phyloP scores from a whole-genome alignment of 2,797 vertebrate species.

The Gadopsis bispinosus region DNA sequence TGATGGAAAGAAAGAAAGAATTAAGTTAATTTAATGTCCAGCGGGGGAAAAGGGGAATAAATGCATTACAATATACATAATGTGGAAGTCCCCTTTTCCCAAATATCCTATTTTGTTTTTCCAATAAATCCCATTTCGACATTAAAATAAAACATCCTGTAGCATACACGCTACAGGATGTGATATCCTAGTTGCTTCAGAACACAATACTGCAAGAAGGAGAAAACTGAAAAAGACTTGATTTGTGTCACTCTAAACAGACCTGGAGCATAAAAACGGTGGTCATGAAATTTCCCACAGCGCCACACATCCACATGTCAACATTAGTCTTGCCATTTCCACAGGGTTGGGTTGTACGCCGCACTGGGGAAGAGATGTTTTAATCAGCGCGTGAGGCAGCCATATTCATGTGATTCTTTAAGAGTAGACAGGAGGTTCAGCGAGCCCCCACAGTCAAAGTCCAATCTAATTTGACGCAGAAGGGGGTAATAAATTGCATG shows the following conservation, averaged over 20 bases:
- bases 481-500: slow-evolving; percentile 6
- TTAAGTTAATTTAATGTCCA: not conserved
- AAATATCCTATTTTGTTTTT: not conserved
- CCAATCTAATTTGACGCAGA: slow-evolving; percentile 6
- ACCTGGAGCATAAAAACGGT: not conserved
- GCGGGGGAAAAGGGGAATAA: not conserved
- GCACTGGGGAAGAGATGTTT: not conserved
- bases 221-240: not conserved
- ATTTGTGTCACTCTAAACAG: not conserved
- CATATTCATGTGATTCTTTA: slow-evolving; percentile 10
- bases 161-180: no score
- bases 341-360: not conserved
- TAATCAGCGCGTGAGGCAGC: not conserved
- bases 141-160: not conserved
- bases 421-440: slow-evolving; percentile 10
- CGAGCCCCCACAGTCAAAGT: slow-evolving; percentile 3
- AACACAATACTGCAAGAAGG: not conserved
- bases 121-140: not conserved
- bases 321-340: slow-evolving; percentile 19
- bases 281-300: slow-evolving; percentile 15
- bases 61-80: not conserved
- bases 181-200: not conserved
- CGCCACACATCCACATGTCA: slow-evolving; percentile 17
- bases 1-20: slow-evolving; percentile 57
- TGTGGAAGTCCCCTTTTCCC: not conserved